Percentiles rank a stretch among this genome's conserved stretches.
Evolutionary conservation across 2,797 vertebrate genomes (phyloP).

Genomic region (Darevskia nairensis): DNA sequence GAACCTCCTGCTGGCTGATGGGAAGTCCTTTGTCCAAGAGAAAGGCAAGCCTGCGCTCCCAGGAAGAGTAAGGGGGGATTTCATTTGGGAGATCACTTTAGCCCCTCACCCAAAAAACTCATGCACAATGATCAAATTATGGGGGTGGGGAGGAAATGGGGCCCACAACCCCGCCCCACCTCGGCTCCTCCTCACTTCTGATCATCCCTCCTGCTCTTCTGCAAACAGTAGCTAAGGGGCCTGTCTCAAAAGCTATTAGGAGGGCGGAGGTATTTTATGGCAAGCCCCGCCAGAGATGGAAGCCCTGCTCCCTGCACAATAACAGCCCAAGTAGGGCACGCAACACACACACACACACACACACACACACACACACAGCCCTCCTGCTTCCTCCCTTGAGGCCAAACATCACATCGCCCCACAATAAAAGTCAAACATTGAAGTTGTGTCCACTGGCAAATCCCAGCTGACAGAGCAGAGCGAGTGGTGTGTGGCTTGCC

Average conservation of each 20-base stretch:
- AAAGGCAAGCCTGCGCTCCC: not conserved
- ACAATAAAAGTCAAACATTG: not conserved
- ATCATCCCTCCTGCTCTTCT: not conserved
- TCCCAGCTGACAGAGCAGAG: not conserved
- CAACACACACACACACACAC: too few relatives aligned
- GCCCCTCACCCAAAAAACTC: not conserved
- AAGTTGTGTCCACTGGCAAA: not conserved
- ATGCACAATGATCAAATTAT: not conserved
- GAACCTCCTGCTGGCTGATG: not conserved
- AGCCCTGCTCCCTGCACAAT: not conserved
- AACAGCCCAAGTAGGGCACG: not conserved
- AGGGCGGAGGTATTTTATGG: too few relatives aligned
- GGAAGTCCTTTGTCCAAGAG: not conserved
- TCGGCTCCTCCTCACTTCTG: not conserved
- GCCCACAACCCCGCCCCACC: not conserved
- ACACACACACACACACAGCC: too few relatives aligned
- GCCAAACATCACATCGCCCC: slow-evolving; percentile 1
- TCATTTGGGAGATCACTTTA: not conserved
- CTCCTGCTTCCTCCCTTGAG: not conserved
- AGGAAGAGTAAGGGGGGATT: not conserved
- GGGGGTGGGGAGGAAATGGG: not conserved
- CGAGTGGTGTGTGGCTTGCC: not conserved
- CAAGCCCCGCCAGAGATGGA: not conserved
- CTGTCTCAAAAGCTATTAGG: not conserved
- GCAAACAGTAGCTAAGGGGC: not conserved